Conservation (phyloP, 2,888 invertebrate genomes). For the Vannuccia rotundouncinata region DNA sequence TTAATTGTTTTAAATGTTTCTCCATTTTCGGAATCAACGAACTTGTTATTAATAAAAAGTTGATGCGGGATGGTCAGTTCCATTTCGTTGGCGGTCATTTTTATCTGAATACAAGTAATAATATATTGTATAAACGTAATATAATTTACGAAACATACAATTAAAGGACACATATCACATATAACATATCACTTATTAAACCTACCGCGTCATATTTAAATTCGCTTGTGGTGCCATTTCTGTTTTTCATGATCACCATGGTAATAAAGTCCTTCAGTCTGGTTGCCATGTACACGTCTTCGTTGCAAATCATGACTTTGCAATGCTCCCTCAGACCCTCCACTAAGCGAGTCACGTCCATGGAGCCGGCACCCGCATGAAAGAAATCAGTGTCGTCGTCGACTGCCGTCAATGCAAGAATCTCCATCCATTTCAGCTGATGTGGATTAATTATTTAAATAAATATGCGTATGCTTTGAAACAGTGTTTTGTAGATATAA, state of each 20-base stretch:
- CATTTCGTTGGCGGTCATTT: slow-evolving; percentile 73
- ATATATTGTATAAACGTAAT: background rate
- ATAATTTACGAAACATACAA: background rate
- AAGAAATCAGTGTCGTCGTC: slow-evolving; percentile 79
- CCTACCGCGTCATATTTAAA: slow-evolving; percentile 66
- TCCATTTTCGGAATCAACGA: slow-evolving; percentile 67
- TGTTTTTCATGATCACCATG: slow-evolving; percentile 65
- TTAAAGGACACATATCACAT: background rate
- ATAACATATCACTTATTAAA: slow-evolving; percentile 23
- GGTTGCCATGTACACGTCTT: slow-evolving; percentile 85
- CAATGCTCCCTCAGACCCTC: slow-evolving; percentile 82
- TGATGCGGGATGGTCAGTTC: slow-evolving; percentile 78
- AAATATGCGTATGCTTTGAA: too few species aligned
- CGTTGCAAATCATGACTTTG: slow-evolving; percentile 67
- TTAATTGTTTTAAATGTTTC: slow-evolving; percentile 66
- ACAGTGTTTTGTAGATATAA: too few species aligned
- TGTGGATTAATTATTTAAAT: too few species aligned
- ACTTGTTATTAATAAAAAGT: slow-evolving; percentile 81
- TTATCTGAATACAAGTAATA: slow-evolving; percentile 49
- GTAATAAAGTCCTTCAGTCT: slow-evolving; percentile 72
- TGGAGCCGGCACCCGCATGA: slow-evolving; percentile 86
- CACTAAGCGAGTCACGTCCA: slow-evolving; percentile 75
- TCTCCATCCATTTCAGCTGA: slow-evolving; percentile 72
- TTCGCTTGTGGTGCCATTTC: slow-evolving; percentile 60
- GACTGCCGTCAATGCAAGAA: slow-evolving; percentile 69